Evolutionary conservation across 2,113 vertebrate species (phyloP).

Genomic region (Haliaeetus leucogaster): DNA sequence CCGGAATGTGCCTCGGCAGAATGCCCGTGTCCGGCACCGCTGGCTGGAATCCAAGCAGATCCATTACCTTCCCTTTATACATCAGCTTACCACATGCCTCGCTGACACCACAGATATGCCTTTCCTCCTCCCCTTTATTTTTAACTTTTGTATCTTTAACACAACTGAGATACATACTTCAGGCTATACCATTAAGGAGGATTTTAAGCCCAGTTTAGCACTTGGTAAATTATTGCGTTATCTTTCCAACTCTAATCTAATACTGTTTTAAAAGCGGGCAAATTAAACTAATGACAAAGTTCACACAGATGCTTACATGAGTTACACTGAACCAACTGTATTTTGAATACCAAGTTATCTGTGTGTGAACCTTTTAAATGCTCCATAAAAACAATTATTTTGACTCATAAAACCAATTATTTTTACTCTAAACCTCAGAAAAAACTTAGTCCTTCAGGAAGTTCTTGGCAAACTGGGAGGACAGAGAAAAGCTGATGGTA

Average conservation of each 20-base stretch:
- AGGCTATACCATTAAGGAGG: background rate
- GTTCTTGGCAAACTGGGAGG: background rate
- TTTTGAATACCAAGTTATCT: background rate
- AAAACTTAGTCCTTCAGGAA: background rate
- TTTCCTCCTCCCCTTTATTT: constrained; percentile 48
- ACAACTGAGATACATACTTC: background rate
- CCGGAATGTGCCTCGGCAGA: constrained; percentile 16
- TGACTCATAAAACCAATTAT: background rate
- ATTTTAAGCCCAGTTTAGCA: constrained; percentile 16
- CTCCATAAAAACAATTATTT: background rate
- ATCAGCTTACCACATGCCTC: constrained; percentile 42
- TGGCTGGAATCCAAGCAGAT: constrained; percentile 56
- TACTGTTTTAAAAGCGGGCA: background rate
- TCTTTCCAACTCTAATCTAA: background rate
- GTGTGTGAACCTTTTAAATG: background rate
- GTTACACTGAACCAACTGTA: background rate
- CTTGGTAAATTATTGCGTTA: background rate
- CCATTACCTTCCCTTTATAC: constrained; percentile 56
- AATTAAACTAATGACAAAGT: background rate
- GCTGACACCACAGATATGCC: constrained; percentile 43
- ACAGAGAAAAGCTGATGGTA: background rate
- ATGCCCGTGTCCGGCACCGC: background rate
- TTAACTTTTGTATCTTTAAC: constrained; percentile 46
- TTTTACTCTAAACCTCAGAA: background rate
- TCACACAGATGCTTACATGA: background rate